A percentile compares a stretch with the other conserved stretches of the same genome.
Conservation (phyloP, 2,888 invertebrate genomes). For the Apeira syringaria region DNA sequence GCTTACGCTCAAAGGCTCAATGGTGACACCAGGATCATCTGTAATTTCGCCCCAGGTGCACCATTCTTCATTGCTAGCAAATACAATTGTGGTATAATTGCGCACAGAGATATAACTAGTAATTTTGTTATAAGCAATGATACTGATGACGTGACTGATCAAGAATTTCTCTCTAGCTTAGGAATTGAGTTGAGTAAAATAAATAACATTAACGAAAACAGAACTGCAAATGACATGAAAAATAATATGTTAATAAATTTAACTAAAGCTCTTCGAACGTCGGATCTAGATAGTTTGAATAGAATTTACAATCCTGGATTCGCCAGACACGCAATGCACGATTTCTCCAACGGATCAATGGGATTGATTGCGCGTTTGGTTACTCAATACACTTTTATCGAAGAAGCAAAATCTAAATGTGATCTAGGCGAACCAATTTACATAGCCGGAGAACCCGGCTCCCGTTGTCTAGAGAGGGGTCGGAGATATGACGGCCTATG, state of each 20-base stretch:
- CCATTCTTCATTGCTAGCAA: constrained; percentile 53
- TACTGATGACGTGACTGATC: constrained; percentile 34
- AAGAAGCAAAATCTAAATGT: constrained; percentile 52
- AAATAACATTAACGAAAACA: constrained; percentile 3
- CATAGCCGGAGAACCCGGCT: constrained; percentile 53
- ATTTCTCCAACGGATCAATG: constrained; percentile 50
- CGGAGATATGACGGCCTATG: constrained; percentile 57
- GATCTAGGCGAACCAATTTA: constrained; percentile 61
- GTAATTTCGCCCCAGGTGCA: constrained; percentile 72
- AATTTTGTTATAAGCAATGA: constrained; percentile 8
- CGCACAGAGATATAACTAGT: constrained; percentile 40
- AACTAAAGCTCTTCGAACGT: constrained; percentile 24
- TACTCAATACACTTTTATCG: constrained; percentile 57
- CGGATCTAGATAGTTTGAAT: constrained; percentile 51
- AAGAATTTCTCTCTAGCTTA: constrained; percentile 38
- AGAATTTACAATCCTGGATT: constrained; percentile 48
- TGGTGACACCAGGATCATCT: constrained; percentile 64
- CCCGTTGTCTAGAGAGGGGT: constrained; percentile 57
- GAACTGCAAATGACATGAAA: not conserved
- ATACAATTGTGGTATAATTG: constrained; percentile 63
- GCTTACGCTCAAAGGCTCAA: constrained; percentile 52
- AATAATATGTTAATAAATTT: not conserved
- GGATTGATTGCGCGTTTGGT: constrained; percentile 58
- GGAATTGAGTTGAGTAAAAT: constrained; percentile 39
- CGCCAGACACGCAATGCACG: constrained; percentile 38